These are phyloP conservation scores for Chaitophorus viminalis DNA, from an alignment of 2,888 invertebrate genomes.

Conservation along the genomic window DNA sequence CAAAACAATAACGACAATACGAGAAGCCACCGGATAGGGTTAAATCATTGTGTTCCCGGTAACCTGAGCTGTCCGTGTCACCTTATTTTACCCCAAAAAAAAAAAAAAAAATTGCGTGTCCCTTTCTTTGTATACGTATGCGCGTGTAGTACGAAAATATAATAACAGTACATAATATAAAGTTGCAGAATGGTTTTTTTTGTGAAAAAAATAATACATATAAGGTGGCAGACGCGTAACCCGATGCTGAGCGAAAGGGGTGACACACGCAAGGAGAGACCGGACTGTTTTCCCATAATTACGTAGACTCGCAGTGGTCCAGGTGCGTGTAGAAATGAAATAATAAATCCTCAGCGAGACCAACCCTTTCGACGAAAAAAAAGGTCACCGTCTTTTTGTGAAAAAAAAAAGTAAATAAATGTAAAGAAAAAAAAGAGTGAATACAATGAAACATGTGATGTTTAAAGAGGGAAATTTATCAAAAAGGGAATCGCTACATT, in stretches of 20 bases:
- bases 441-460: slow-evolving; percentile 59
- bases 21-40: slow-evolving; percentile 62
- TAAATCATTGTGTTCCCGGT: slow-evolving; percentile 60
- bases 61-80: slow-evolving; percentile 60
- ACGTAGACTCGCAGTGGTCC: slow-evolving; percentile 48
- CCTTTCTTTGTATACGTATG: slow-evolving; percentile 46
- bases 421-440: slow-evolving; percentile 6
- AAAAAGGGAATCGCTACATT: slow-evolving; percentile 57
- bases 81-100: slow-evolving; percentile 56
- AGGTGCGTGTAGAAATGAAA: slow-evolving; percentile 56
- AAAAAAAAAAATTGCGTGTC: slow-evolving; percentile 25
- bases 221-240: slow-evolving; percentile 60
- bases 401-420: background rate
- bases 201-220: slow-evolving; percentile 44
- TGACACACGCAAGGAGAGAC: slow-evolving; percentile 54
- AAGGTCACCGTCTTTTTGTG: slow-evolving; percentile 60
- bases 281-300: slow-evolving; percentile 62
- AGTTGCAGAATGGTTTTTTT: slow-evolving; percentile 56
- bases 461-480: slow-evolving; percentile 50
- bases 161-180: slow-evolving; percentile 52
- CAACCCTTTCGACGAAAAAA: slow-evolving; percentile 60
- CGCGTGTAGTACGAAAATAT: slow-evolving; percentile 47
- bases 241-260: slow-evolving; percentile 61
- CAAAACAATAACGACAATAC: slow-evolving; percentile 60
- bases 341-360: slow-evolving; percentile 59